phyloP scores from a whole-genome alignment of 2,888 invertebrate species.

The Pyrgus malvae region DNA sequence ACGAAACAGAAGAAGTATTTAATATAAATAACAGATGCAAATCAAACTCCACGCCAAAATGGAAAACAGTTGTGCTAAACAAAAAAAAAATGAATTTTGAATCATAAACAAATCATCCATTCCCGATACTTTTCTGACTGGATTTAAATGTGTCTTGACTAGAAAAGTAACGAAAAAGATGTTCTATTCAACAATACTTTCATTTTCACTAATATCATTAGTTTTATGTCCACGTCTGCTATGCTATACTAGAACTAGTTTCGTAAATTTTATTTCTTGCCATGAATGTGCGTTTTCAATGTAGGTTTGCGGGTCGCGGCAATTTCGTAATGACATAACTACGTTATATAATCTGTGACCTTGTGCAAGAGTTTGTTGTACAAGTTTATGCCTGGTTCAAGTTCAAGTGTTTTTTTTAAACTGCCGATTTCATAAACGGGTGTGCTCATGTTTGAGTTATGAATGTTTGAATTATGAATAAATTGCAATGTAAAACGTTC shows the following conservation, averaged over 20 bases:
- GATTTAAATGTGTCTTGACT: too few species aligned
- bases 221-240: too few species aligned
- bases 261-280: conserved; percentile 13
- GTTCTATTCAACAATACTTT: too few species aligned
- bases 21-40: too few species aligned
- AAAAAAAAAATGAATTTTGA: too few species aligned
- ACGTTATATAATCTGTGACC: conserved; percentile 53
- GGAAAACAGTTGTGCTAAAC: too few species aligned
- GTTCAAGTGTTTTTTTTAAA: conserved; percentile 46
- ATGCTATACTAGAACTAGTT: conserved; percentile 11
- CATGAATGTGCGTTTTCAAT: conserved; percentile 8
- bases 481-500: not conserved
- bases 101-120: too few species aligned
- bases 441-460: conserved; percentile 6
- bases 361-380: conserved; percentile 43
- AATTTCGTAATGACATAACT: conserved; percentile 44
- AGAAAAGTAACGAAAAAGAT: too few species aligned
- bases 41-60: too few species aligned
- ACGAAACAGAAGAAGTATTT: too few species aligned
- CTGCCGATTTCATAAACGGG: conserved; percentile 18
- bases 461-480: conserved; percentile 9
- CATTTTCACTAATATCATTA: too few species aligned
- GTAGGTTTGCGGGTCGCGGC: conserved; percentile 45
- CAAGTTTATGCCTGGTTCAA: conserved; percentile 45
- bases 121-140: too few species aligned